Conservation (phyloP, 1,140 invertebrate genomes). For the Zaprionus ornatus region DNA sequence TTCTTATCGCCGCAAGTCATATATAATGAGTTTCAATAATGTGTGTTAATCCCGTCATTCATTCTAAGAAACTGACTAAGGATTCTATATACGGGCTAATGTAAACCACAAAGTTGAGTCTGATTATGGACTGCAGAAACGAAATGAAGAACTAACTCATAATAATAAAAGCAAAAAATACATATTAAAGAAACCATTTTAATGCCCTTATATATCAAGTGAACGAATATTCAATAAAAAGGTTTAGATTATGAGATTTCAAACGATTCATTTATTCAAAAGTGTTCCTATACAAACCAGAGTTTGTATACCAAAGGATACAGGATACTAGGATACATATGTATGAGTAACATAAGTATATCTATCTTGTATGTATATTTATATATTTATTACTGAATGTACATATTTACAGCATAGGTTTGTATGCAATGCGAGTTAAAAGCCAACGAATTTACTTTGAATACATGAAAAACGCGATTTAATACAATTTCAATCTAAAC, state of each 20-base stretch:
- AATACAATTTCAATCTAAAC: conserved; percentile 50
- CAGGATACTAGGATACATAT: conserved; percentile 13
- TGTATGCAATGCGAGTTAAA: conserved; percentile 22
- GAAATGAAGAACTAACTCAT: no score
- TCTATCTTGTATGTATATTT: conserved; percentile 15
- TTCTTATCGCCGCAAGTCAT: no score
- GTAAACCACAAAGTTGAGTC: no score
- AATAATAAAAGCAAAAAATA: no score
- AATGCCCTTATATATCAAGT: no score
- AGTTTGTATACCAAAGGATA: not conserved
- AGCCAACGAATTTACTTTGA: conserved; percentile 17
- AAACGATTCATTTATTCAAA: conserved; percentile 52
- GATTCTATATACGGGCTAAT: no score
- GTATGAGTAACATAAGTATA: conserved; percentile 10
- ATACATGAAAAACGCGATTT: conserved; percentile 50
- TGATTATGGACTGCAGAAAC: no score
- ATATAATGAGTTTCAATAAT: no score
- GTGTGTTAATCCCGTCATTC: no score
- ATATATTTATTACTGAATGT: conserved; percentile 48
- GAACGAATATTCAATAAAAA: no score
- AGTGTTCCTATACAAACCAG: not conserved
- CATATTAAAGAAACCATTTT: no score
- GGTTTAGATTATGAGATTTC: conserved; percentile 27
- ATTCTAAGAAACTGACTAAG: no score
- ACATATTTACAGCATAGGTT: conserved; percentile 65